Percentiles rank a stretch among this genome's conserved stretches.
These are phyloP conservation scores for Xiphorhynchus erythropygius DNA, from an alignment of 2,797 vertebrate species.

Conservation along the genomic window DNA sequence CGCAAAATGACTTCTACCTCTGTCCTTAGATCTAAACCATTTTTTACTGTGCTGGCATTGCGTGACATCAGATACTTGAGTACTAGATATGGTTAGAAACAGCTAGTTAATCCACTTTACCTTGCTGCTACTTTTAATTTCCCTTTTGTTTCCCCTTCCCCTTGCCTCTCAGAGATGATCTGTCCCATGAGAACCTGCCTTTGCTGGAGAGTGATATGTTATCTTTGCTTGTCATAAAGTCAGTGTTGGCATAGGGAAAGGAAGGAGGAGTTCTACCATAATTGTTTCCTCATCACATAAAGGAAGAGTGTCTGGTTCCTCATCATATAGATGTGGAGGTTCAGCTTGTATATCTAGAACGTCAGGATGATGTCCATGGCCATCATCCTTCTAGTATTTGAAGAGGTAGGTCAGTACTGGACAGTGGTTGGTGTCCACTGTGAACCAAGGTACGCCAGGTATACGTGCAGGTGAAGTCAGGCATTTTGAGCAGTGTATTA, in stretches of 20 bases:
- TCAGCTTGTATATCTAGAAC: background rate
- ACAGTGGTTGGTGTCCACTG: background rate
- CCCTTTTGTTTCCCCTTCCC: background rate
- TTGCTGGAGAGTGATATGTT: background rate
- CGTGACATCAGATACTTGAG: background rate
- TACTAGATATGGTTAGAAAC: background rate
- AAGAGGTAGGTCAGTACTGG: background rate
- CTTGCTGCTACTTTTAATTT: conserved; percentile 13
- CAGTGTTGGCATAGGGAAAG: background rate
- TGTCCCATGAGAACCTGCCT: conserved; percentile 14
- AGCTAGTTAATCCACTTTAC: background rate
- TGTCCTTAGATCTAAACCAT: background rate
- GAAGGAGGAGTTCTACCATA: background rate
- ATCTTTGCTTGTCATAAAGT: conserved; percentile 24
- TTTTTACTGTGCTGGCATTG: background rate
- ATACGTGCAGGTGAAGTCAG: background rate
- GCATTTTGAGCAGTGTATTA: background rate
- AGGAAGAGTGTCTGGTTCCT: background rate
- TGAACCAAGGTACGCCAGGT: background rate
- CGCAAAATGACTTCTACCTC: background rate
- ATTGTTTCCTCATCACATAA: conserved; percentile 1
- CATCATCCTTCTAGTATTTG: background rate
- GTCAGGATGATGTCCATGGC: background rate
- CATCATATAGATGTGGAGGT: background rate
- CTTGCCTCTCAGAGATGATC: background rate